These are phyloP conservation scores for Phrynocephalus versicolor DNA, from an alignment of 2,113 vertebrate genomes.

Conservation along the genomic window DNA sequence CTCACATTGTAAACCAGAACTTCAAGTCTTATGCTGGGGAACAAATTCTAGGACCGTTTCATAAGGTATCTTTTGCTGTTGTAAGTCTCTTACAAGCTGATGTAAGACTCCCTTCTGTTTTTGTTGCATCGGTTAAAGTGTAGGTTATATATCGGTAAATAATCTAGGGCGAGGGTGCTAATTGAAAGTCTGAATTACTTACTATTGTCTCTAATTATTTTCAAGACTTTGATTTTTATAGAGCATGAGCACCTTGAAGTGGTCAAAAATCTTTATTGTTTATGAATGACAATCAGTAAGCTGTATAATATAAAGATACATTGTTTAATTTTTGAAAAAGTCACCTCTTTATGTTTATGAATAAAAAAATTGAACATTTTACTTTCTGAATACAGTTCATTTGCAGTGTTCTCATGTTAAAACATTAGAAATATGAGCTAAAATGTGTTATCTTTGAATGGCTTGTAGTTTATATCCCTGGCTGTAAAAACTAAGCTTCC, in stretches of 20 bases:
- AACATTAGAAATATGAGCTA: constrained; percentile 47
- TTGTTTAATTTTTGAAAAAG: constrained; percentile 39
- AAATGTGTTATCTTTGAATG: constrained; percentile 22
- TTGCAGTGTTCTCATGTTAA: constrained; percentile 24
- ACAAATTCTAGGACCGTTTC: constrained; percentile 94
- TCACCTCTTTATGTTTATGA: constrained; percentile 52
- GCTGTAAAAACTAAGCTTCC: constrained; percentile 28
- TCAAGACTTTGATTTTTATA: constrained; percentile 18
- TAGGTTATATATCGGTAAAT: constrained; percentile 1
- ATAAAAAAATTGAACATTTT: constrained; percentile 11
- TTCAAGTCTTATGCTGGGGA: constrained; percentile 98
- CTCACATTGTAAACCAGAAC: constrained; percentile 97
- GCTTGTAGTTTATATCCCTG: constrained; percentile 25
- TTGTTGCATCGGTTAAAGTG: constrained; percentile 35
- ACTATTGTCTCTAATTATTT: constrained; percentile 28
- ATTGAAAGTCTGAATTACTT: constrained; percentile 16
- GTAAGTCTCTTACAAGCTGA: constrained; percentile 20
- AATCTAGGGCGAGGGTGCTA: not conserved
- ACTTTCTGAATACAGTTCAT: constrained; percentile 25
- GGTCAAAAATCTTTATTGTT: not conserved
- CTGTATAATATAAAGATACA: constrained; percentile 43
- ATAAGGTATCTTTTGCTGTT: constrained; percentile 85
- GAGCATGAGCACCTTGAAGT: constrained; percentile 18
- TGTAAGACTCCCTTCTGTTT: constrained; percentile 24
- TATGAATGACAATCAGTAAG: constrained; percentile 40